Base-by-base conservation (phyloP, 2,797 vertebrate genomes). In the Lepus townsendii region DNA sequence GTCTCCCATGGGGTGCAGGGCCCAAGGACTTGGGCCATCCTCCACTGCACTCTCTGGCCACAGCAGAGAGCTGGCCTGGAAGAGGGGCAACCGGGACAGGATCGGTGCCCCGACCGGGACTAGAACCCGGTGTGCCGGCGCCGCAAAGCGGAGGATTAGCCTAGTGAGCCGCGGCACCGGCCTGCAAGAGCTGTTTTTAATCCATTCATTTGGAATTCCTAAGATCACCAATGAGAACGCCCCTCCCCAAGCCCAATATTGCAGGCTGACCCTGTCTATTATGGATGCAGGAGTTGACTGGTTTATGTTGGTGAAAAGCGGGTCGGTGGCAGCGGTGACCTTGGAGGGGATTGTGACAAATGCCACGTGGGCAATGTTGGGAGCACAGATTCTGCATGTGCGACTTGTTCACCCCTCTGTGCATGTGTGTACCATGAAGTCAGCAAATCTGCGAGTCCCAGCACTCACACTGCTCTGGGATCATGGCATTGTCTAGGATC, bases 381-480 rank as follows among this genome's bases (percentile, higher is more conserved):
- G 47, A 63, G 1, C 14, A 14, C 24, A 83, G 47, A 68, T 0
- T 1, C 54, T 95, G 68, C 2, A 10, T 54, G 30, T 3, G 14
- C 77, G 69, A 24, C 60, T 65, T 24, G 7, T 47, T 89, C 94
- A 7, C 11, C 19, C 19, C 26, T n/a, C 12, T 42, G 65, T 50
- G 1, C 14, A 57, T 89, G 42, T 66, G 3, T 60, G 30, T 89
- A 71, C 62, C 68, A 54, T 35, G 54, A 72, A 17, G 69, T 88
- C 77, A 94, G 50, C 3, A 87, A 91, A 57, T 68, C 27, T 30
- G 50, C 12, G 0, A 30, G 24, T 65, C 85, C 12, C 24, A 72
- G n/a, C 91, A 90, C 22, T 86, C 60, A 11, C n/a, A 30, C 22
- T 82, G 38, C 65, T 96, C 57, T 95, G 68, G 80, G 35, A 42